Evolutionary conservation across 2,797 vertebrate species (phyloP).

Genomic region (Amblyraja radiata): DNA sequence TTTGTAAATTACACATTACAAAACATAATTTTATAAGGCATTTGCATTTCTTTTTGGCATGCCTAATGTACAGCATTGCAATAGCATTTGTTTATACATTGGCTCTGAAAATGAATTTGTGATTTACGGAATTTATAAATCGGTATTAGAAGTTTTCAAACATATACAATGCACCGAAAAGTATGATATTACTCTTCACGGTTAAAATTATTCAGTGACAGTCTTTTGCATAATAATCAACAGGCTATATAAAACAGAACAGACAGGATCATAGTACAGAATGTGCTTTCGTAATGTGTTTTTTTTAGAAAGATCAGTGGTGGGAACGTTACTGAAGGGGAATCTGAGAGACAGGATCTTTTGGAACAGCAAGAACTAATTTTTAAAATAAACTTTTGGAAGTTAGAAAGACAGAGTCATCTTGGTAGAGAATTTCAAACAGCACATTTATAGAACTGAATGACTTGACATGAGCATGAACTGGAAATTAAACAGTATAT

Average conservation of each 20-base stretch:
- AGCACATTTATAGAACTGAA: background rate
- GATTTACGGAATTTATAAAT: conserved; percentile 7
- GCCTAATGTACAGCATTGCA: background rate
- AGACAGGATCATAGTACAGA: background rate
- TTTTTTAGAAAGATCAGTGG: background rate
- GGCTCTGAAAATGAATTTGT: background rate
- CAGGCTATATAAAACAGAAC: background rate
- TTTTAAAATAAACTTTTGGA: background rate
- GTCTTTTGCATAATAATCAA: background rate
- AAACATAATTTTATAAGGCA: conserved; percentile 1
- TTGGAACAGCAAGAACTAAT: too few relatives aligned
- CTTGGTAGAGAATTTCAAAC: background rate
- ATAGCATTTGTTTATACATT: background rate
- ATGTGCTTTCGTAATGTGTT: background rate
- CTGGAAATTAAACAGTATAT: too few relatives aligned
- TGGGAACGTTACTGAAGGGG: too few relatives aligned
- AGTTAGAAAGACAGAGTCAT: background rate
- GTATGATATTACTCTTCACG: background rate
- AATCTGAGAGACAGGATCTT: too few relatives aligned
- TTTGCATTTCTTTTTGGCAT: conserved; percentile 14
- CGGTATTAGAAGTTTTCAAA: background rate
- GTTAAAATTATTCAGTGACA: background rate
- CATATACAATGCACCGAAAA: background rate
- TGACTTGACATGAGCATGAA: background rate
- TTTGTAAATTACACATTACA: conserved; percentile 20